Evolutionary conservation across 1,140 invertebrate genomes (phyloP), one percentile per base, ranked within the genome.

Genomic region (Nomia melanderi): DNA sequence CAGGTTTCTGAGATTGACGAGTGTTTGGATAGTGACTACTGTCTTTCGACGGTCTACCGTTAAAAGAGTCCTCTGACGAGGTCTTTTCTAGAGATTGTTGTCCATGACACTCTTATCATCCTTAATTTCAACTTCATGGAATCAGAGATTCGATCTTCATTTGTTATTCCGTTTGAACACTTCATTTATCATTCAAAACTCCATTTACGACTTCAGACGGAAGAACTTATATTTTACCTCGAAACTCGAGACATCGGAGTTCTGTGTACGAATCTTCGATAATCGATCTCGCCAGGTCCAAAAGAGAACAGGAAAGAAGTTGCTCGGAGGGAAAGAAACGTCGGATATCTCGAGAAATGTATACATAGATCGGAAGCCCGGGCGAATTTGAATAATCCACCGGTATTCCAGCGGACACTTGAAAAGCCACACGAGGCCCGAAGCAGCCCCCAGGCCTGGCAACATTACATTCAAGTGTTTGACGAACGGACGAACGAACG

Each of bases 391-490:
- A 88, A 88, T 88, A 88, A 88, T 88, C 87, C 83, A 66, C 78
- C 70, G 86, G 82, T 82, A 86, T 86, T 86, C 86, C 75, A 63
- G 72, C 72, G 79, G 82, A 59, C 87, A 87, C 87, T 88, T 79
- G 78, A 88, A 71, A 71, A 82, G 80, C 78, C 59, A 12, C 80
- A 78, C 66, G 75, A 70, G 75, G 59, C 66, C 36, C 60, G 60
- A n/a, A 67, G 54, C 67, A 78, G 66, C 63, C 57, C 57, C 50
- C 64, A 71, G 73, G 84, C 66, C 84, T 86, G 84, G 84, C 85
- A 86, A 85, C 86, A 84, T 88, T 88, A 88, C 85, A 72, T 82
- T 89, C 86, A 85, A 89, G 88, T 87, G 87, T 88, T 90, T 88
- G 87, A 89, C 86, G 88, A 88, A 85, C 81, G 79, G 72, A 44